phyloP scores from a whole-genome alignment of 92 coral and sea anemone species.

The Heliopora coerulea region DNA sequence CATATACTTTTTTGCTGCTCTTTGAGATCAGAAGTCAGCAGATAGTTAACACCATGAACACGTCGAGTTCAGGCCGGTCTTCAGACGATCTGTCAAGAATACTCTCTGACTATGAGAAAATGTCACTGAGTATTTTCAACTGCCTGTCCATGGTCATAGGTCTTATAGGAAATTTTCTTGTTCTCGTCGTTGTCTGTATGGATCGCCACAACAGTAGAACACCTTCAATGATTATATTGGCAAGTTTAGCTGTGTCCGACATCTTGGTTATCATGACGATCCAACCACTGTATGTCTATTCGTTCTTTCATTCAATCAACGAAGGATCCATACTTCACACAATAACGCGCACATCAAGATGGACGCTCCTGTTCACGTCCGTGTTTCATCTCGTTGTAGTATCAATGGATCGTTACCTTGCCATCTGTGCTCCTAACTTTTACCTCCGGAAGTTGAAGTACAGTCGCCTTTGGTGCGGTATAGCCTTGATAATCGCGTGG shows the following conservation, averaged over 20 bases:
- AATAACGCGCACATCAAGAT: constrained; percentile 20
- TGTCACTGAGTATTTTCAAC: constrained; percentile 21
- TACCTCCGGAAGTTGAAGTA: constrained; percentile 25
- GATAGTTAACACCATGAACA: constrained; percentile 9
- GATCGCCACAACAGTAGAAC: constrained; percentile 4
- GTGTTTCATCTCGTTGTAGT: constrained; percentile 28
- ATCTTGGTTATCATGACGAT: constrained; percentile 20
- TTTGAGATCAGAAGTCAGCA: too few relatives aligned
- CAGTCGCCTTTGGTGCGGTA: constrained; percentile 6
- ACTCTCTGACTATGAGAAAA: constrained; percentile 22
- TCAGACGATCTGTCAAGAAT: too few relatives aligned
- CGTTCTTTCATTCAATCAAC: constrained; percentile 18
- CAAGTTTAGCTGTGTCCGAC: constrained; percentile 34
- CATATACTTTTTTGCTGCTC: too few relatives aligned
- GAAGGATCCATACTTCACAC: not conserved
- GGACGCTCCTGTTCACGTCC: constrained; percentile 27
- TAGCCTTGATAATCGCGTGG: constrained; percentile 8
- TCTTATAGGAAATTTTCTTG: constrained; percentile 33
- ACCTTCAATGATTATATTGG: constrained; percentile 28
- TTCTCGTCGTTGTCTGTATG: not conserved
- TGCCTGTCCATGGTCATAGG: constrained; percentile 22
- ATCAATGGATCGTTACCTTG: constrained; percentile 35
- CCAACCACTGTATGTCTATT: constrained; percentile 34
- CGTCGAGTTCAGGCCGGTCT: not conserved
- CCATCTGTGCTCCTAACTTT: constrained; percentile 31